A percentile compares a stretch with the other conserved stretches of the same genome.
These are phyloP conservation scores for Goniozus legneri DNA, from an alignment of 1,140 invertebrate genomes.

Conservation along the genomic window DNA sequence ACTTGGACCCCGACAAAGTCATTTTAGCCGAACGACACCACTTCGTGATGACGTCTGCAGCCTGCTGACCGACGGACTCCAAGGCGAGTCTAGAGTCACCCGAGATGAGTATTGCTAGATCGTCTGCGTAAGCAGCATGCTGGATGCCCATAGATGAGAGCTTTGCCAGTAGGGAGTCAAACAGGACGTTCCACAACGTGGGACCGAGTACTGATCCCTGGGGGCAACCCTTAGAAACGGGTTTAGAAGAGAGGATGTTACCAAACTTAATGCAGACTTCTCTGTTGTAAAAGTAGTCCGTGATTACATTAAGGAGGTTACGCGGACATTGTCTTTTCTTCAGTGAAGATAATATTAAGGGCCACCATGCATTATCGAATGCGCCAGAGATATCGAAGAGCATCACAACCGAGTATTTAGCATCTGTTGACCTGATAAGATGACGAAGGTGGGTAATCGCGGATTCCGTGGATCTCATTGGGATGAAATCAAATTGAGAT, in stretches of 20 bases:
- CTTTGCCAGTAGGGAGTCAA: constrained; percentile 17
- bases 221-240: constrained; percentile 20
- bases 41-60: neutral
- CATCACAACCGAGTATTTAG: constrained; percentile 32
- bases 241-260: constrained; percentile 9
- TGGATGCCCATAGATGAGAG: neutral
- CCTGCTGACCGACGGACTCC: neutral
- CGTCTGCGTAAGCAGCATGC: constrained; percentile 23
- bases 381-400: constrained; percentile 51
- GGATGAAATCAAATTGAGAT: constrained; percentile 1
- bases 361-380: constrained; percentile 48
- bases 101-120: constrained; percentile 5
- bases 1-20: constrained; percentile 16
- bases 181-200: constrained; percentile 23
- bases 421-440: neutral
- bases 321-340: constrained; percentile 16
- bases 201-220: constrained; percentile 34
- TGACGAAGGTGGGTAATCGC: constrained; percentile 27
- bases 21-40: constrained; percentile 16
- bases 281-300: constrained; percentile 35
- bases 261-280: constrained; percentile 20
- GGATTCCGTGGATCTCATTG: constrained; percentile 38
- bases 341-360: constrained; percentile 29
- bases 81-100: constrained; percentile 10
- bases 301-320: constrained; percentile 28